A percentile compares a stretch with the other conserved stretches of the same genome.
phyloP scores from a whole-genome alignment of 2,113 vertebrate species.

The Bujurquina vittata region DNA sequence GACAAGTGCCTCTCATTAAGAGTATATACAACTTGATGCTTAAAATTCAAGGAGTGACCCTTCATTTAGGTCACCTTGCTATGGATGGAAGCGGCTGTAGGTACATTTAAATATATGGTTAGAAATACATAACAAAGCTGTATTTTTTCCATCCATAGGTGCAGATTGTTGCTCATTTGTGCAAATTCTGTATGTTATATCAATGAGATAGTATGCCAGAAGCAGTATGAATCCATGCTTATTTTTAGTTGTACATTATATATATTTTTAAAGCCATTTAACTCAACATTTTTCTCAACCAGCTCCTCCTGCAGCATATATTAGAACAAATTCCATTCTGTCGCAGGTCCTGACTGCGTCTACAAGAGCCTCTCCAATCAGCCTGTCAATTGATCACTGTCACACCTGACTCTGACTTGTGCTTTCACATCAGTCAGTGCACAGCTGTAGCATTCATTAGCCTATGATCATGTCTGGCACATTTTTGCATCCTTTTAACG shows the following conservation, averaged over 20 bases:
- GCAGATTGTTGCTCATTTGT: background rate
- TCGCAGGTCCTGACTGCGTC: background rate
- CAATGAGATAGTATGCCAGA: background rate
- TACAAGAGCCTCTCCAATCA: background rate
- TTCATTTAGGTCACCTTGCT: background rate
- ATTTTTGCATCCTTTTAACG: background rate
- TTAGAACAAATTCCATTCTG: background rate
- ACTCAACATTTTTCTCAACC: background rate
- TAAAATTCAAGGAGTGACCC: background rate
- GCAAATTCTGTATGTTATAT: background rate
- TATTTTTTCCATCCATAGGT: background rate
- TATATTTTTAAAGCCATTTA: background rate
- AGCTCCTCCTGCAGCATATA: background rate
- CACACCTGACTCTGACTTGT: constrained; percentile 21
- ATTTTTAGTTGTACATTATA: too few species aligned
- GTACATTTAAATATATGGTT: background rate
- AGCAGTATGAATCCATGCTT: background rate
- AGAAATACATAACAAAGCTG: background rate
- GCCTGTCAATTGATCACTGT: background rate
- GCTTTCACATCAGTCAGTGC: background rate
- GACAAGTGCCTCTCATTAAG: background rate
- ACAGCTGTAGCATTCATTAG: constrained; percentile 12
- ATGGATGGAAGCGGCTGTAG: background rate
- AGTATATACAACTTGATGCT: background rate
- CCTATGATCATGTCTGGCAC: background rate